Conservation (phyloP, 1,140 invertebrate genomes). For the Drosophila repleta region DNA sequence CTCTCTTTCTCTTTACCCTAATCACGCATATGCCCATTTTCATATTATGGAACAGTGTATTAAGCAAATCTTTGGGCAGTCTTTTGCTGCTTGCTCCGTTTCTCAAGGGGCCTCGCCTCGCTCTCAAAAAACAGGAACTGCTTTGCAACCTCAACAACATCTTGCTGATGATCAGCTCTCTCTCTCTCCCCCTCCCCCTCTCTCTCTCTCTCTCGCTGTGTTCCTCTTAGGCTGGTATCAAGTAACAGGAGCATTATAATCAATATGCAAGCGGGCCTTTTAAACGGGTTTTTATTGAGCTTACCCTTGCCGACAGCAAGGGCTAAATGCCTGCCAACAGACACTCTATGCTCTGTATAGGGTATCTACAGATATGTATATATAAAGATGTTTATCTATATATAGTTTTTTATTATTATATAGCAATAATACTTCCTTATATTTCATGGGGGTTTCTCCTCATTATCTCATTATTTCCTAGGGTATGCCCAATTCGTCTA, state of each 20-base stretch:
- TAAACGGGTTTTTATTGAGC: slow-evolving; percentile 32
- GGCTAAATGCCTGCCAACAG: not conserved
- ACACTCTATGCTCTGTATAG: not conserved
- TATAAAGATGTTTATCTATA: not conserved
- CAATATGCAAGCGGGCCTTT: slow-evolving; percentile 44
- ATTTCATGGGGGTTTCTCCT: too few relatives aligned
- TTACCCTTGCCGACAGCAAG: slow-evolving; percentile 14
- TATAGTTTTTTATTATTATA: not conserved
- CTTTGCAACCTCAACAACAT: slow-evolving; percentile 47
- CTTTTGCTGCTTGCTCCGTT: not conserved
- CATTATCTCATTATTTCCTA: not conserved
- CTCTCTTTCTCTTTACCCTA: too few relatives aligned
- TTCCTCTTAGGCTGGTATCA: slow-evolving; percentile 36
- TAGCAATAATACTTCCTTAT: too few relatives aligned
- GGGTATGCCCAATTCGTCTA: slow-evolving; percentile 7
- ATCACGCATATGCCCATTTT: too few relatives aligned
- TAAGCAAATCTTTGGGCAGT: not conserved
- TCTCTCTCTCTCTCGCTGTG: too few relatives aligned
- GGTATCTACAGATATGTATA: not conserved
- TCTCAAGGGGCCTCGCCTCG: not conserved
- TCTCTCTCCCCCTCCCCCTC: not conserved
- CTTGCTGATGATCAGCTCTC: slow-evolving; percentile 19
- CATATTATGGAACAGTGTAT: too few relatives aligned
- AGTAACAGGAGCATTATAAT: slow-evolving; percentile 53
- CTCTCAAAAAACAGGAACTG: slow-evolving; percentile 59